Conservation (phyloP, 2,888 invertebrate genomes). For the Tetramorium bicarinatum region DNA sequence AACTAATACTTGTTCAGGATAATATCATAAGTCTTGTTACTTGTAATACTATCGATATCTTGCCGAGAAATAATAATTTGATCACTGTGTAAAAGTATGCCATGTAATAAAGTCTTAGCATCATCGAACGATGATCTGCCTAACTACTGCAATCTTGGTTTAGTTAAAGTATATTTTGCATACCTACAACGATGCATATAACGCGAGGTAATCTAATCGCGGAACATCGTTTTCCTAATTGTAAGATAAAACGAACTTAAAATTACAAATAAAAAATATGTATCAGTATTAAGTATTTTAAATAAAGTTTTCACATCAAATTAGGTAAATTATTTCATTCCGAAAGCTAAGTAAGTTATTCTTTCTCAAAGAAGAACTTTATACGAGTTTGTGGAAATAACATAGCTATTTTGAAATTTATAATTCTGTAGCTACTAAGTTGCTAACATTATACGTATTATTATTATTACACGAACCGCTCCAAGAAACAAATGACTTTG, state of each 20-base stretch:
- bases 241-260: background rate
- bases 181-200: background rate
- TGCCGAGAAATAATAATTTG: slow-evolving; percentile 45
- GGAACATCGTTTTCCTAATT: background rate
- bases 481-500: slow-evolving; percentile 8
- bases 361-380: background rate
- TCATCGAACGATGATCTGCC: slow-evolving; percentile 38
- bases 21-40: slow-evolving; percentile 32
- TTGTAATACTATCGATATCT: slow-evolving; percentile 44
- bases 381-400: background rate
- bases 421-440: background rate
- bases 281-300: background rate
- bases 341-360: background rate
- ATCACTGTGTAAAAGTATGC: background rate
- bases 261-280: background rate
- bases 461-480: background rate
- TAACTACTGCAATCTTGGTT: slow-evolving; percentile 55
- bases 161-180: slow-evolving; percentile 50
- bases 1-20: slow-evolving; percentile 22
- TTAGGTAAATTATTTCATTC: background rate
- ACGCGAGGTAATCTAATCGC: slow-evolving; percentile 7
- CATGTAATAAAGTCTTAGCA: background rate
- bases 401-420: background rate
- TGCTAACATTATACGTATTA: background rate
- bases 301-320: background rate